phyloP scores from a whole-genome alignment of 2,888 invertebrate genomes.

The Dichetophora obliterata region DNA sequence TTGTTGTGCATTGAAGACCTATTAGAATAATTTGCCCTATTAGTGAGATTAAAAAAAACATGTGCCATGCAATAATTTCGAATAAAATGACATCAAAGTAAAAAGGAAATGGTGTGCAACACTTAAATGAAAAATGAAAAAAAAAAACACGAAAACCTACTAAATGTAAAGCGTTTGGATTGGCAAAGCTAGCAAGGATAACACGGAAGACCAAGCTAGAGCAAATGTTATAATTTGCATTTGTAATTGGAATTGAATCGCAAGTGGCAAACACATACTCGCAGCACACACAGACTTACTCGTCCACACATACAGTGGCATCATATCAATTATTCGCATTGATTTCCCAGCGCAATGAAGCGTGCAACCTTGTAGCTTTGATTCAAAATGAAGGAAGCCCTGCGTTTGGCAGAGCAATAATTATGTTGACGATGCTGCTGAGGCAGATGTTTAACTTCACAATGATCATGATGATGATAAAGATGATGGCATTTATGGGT shows the following conservation, averaged over 20 bases:
- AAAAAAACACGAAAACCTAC: background rate
- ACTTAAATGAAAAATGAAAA: background rate
- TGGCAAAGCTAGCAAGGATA: background rate
- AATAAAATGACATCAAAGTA: background rate
- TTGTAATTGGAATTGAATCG: conserved; percentile 27
- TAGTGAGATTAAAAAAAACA: too few species aligned
- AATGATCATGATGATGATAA: too few species aligned
- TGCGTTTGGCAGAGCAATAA: too few species aligned
- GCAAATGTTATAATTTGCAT: conserved; percentile 29
- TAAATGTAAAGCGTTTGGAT: background rate
- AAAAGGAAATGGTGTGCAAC: background rate
- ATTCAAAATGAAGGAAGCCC: too few species aligned
- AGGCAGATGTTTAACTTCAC: too few species aligned
- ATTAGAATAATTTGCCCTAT: too few species aligned
- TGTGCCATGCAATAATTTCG: too few species aligned
- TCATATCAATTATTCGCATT: conserved; percentile 1
- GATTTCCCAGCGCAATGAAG: conserved; percentile 9
- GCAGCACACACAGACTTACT: background rate
- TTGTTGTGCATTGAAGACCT: too few species aligned
- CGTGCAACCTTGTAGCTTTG: too few species aligned
- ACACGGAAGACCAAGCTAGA: background rate
- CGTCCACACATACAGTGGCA: background rate
- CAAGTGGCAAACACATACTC: conserved; percentile 1
- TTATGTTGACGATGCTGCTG: too few species aligned
- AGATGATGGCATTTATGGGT: background rate